Percentiles rank a stretch among this genome's conserved stretches.
Evolutionary conservation across 1,140 invertebrate genomes (phyloP).

Genomic region (Drosophila orena): DNA sequence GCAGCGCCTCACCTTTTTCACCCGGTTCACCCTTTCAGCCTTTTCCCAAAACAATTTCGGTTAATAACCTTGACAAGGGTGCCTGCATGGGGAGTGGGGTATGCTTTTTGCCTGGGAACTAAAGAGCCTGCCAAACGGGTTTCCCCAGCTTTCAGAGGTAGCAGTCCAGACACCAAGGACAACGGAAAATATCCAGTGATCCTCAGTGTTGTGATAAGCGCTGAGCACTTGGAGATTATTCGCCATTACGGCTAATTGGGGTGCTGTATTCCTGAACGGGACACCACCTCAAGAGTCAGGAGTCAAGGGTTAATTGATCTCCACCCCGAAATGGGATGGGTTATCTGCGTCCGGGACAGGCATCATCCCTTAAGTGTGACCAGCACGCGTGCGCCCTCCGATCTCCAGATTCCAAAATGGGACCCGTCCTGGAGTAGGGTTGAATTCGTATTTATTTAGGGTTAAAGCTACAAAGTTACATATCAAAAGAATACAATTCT

Average conservation of each 20-base stretch:
- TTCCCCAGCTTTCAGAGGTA: constrained; percentile 4
- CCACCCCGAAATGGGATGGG: constrained; percentile 33
- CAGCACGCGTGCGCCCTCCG: constrained; percentile 64
- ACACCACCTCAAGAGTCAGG: constrained; percentile 33
- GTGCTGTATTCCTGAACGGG: constrained; percentile 49
- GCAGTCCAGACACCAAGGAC: constrained; percentile 7
- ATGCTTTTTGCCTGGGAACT: constrained; percentile 64
- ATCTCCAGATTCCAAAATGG: constrained; percentile 63
- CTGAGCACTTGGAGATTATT: not conserved
- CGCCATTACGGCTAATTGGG: constrained; percentile 36
- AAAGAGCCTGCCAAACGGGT: constrained; percentile 67
- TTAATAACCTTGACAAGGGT: constrained; percentile 70
- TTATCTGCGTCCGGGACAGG: constrained; percentile 58
- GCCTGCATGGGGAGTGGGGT: constrained; percentile 16
- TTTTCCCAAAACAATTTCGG: constrained; percentile 63
- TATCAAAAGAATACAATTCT: too few species aligned
- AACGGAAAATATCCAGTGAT: not conserved
- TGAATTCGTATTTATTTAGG: not conserved
- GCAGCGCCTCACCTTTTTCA: constrained; percentile 75
- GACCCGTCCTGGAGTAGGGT: constrained; percentile 25
- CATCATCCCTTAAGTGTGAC: constrained; percentile 63
- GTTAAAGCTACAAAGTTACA: not conserved
- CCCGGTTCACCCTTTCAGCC: constrained; percentile 58
- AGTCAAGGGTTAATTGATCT: constrained; percentile 75
- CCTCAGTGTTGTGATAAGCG: not conserved